phyloP scores from a whole-genome alignment of 2,797 vertebrate genomes.

The Calcarius lapponicus region DNA sequence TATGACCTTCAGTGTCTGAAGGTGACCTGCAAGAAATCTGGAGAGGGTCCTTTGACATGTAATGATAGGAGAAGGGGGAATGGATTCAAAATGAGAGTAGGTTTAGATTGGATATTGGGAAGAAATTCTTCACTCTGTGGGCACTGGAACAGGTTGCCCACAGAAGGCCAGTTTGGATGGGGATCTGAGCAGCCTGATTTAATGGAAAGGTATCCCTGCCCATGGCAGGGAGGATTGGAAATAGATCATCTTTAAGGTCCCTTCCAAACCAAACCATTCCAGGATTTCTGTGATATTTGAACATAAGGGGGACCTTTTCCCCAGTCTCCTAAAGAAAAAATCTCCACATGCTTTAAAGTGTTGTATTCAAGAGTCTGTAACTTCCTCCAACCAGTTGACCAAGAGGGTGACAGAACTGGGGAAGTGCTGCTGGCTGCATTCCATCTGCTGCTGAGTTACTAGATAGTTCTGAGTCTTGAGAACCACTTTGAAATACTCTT shows the following conservation, averaged over 20 bases:
- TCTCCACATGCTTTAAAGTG: rapidly evolving
- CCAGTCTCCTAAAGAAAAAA: background rate
- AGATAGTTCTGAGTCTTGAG: background rate
- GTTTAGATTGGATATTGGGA: background rate
- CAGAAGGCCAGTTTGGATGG: background rate
- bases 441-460: background rate
- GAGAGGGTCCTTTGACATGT: background rate
- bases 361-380: background rate
- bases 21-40: background rate
- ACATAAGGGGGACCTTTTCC: background rate
- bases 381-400: background rate
- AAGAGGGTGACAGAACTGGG: background rate
- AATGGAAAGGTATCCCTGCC: background rate
- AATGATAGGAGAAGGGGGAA: background rate
- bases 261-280: background rate
- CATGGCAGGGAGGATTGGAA: background rate
- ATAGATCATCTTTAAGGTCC: background rate
- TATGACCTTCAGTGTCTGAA: background rate
- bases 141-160: background rate
- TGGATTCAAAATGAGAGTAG: background rate
- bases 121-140: background rate
- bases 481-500: background rate
- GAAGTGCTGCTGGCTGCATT: background rate
- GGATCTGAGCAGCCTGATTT: background rate
- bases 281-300: background rate